A percentile compares a stretch with the other conserved stretches of the same genome.
These are phyloP conservation scores for Eutolmus rufibarbis DNA, from an alignment of 2,888 invertebrate species.

Conservation along the genomic window DNA sequence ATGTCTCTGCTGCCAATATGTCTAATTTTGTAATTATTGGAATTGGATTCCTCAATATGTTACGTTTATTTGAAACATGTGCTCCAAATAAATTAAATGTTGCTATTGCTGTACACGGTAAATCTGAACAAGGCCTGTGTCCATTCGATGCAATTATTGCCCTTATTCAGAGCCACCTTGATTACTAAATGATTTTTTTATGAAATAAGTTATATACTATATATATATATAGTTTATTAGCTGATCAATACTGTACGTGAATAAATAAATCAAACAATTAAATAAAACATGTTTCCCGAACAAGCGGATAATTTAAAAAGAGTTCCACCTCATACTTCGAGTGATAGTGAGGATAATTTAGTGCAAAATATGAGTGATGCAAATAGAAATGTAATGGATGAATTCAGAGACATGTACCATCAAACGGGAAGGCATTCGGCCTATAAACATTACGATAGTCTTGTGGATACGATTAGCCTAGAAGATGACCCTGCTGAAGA, in stretches of 20 bases:
- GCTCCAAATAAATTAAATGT: not conserved
- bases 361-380: not conserved
- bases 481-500: not conserved
- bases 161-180: no score
- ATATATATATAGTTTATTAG: not conserved
- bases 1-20: no score
- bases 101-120: no score
- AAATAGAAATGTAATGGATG: not conserved
- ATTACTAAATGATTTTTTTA: not conserved
- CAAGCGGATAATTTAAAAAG: not conserved
- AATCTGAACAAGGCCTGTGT: no score
- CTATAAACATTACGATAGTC: not conserved
- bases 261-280: not conserved
- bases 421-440: not conserved
- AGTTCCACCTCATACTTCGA: not conserved
- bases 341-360: not conserved
- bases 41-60: no score
- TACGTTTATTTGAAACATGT: not conserved
- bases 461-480: not conserved
- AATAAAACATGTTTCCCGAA: constrained; percentile 13
- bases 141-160: not conserved
- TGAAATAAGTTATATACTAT: not conserved
- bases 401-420: not conserved
- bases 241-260: not conserved
- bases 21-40: no score